Conservation (phyloP, 2,113 vertebrate genomes). For the Rutilus rutilus region DNA sequence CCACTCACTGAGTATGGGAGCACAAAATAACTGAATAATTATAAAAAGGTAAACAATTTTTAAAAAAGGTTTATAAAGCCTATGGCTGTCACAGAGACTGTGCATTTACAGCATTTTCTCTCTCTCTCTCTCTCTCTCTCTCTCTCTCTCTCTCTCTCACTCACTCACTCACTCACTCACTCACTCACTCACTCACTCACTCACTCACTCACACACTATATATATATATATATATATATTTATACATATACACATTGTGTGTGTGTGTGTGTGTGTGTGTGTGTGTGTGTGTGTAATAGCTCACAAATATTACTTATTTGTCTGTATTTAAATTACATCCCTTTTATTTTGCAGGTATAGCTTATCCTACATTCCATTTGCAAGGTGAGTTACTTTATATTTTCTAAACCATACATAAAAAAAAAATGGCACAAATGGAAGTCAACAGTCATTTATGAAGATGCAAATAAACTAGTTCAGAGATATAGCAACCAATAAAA, state of each 20-base stretch:
- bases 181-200: too few species aligned
- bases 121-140: too few species aligned
- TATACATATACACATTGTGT: too few species aligned
- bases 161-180: too few species aligned
- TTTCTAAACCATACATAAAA: neutral
- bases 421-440: neutral
- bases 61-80: neutral
- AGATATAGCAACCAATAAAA: neutral
- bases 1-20: neutral
- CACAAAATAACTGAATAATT: neutral
- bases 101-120: too few species aligned
- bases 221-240: too few species aligned
- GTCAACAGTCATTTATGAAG: neutral
- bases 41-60: neutral
- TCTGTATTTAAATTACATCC: neutral
- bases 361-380: conserved; percentile 60
- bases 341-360: conserved; percentile 51
- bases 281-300: too few species aligned
- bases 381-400: conserved; percentile 49
- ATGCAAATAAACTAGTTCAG: neutral
- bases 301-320: neutral
- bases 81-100: neutral
- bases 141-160: too few species aligned
- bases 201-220: too few species aligned
- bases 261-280: too few species aligned